These are phyloP conservation scores for Microcebus griseorufus DNA, from an alignment of 2,113 vertebrate species.

Conservation along the genomic window DNA sequence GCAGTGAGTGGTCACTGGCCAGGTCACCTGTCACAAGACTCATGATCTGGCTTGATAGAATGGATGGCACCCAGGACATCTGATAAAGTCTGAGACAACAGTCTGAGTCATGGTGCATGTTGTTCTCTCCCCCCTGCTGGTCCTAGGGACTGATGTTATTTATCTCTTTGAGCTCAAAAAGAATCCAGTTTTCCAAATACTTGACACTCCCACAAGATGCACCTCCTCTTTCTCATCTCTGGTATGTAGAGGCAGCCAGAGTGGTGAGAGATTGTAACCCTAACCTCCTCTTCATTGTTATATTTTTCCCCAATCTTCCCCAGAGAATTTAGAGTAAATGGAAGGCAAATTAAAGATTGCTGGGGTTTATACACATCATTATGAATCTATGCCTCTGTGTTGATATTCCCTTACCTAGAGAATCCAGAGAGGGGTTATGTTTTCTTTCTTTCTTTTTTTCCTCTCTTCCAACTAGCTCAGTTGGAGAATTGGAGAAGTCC, in stretches of 20 bases:
- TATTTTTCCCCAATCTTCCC: not conserved
- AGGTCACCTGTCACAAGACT: not conserved
- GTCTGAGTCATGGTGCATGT: too few species aligned
- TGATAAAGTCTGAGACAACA: not conserved
- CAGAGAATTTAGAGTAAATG: not conserved
- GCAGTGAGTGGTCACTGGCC: not conserved
- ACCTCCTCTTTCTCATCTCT: not conserved
- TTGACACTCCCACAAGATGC: not conserved
- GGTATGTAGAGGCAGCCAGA: not conserved
- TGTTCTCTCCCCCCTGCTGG: accelerated
- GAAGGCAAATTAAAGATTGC: not conserved
- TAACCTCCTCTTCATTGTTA: not conserved
- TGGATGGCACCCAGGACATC: not conserved
- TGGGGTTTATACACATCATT: not conserved
- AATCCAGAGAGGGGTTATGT: not conserved
- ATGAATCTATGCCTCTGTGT: not conserved
- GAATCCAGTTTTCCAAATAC: not conserved
- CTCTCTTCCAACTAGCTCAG: not conserved
- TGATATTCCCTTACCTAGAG: not conserved
- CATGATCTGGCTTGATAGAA: not conserved
- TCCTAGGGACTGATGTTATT: not conserved
- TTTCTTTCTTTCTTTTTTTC: not conserved
- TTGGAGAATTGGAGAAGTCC: not conserved
- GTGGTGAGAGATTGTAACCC: not conserved
- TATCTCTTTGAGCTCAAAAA: not conserved